Evolutionary conservation across 1,140 invertebrate genomes (phyloP), one percentile per base, ranked within the genome.

Genomic region (Scaptomyza hsui): DNA sequence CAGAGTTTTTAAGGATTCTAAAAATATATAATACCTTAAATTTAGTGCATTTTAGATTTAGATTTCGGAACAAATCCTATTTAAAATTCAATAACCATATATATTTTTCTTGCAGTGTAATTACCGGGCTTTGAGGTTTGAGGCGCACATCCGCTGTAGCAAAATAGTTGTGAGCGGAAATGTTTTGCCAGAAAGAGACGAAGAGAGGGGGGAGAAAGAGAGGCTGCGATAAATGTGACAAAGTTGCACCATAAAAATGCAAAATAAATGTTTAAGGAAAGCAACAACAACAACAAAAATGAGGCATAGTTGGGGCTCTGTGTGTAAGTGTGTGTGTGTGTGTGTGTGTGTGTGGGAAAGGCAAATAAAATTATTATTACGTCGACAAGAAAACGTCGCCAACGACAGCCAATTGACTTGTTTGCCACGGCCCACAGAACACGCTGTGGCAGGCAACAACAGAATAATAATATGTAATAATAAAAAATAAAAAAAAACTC

Each of bases 351-450:
- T 88, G 81, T 76, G 74, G 85, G 79, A 86, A 85, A 88, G 65
- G 65, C 82, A 75, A 80, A 72, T 75, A 86, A 81, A 88, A 88
- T 81, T 65, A 86, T 81, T 78, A 82, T 81, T 78, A 82, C 73
- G 71, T 67, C 76, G 73, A 73, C 68, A 62, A 39, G 49, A 53
- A 29, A 32, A 73, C 42, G 41, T 7, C 15, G 53, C 16, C 16
- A 7, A 18, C 49, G 29, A 13, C 32, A 9, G 51, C 51, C 76
- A 86, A 81, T 79, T 77, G 76, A 69, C 65, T 85, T 71, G 41
- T 68, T 63, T 53, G 19, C 35, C 59, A 63, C 71, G 52, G 37
- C 53, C 72, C 61, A 68, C 69, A 77, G 49, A 64, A 65, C 29
- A 56, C 19, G 19, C 55, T 64, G 57, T 13, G 42, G 15, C 47